phyloP scores from a whole-genome alignment of 2,888 invertebrate genomes.

The Spilarctia lutea region DNA sequence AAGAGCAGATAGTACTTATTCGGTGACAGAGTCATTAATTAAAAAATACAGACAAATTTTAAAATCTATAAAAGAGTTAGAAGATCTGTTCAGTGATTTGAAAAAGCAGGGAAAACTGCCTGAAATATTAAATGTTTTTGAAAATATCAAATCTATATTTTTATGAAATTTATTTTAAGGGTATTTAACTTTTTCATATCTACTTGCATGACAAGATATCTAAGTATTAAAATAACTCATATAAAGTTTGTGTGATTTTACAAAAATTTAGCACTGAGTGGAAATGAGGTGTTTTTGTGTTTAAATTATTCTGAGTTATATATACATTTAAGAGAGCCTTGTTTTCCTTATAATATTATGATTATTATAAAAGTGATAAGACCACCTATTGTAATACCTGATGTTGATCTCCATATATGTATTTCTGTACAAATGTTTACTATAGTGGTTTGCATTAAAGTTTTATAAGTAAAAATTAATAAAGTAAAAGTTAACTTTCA shows the following conservation, averaged over 20 bases:
- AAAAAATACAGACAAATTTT: slow-evolving; percentile 71
- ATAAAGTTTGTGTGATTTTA: too few relatives aligned
- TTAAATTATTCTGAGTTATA: too few relatives aligned
- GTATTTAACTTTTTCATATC: neutral
- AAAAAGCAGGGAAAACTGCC: slow-evolving; percentile 57
- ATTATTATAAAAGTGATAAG: too few relatives aligned
- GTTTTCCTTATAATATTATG: neutral
- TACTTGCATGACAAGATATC: neutral
- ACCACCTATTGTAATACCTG: too few relatives aligned
- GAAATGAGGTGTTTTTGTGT: neutral
- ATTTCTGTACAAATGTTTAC: too few relatives aligned
- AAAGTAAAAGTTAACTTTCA: too few relatives aligned
- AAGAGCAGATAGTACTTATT: slow-evolving; percentile 57
- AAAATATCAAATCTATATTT: slow-evolving; percentile 50
- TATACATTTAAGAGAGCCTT: too few relatives aligned
- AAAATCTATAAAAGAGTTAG: slow-evolving; percentile 63
- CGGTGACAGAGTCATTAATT: slow-evolving; percentile 68
- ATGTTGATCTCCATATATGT: too few relatives aligned
- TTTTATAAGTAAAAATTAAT: too few relatives aligned
- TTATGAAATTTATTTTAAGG: neutral
- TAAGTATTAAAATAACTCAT: neutral
- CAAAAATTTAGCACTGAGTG: too few relatives aligned
- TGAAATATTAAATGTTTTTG: slow-evolving; percentile 63
- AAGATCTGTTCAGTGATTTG: slow-evolving; percentile 54
- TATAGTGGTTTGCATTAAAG: too few relatives aligned